Evolutionary conservation across 2,113 vertebrate genomes (phyloP).

Genomic region (Melanerpes formicivorus): DNA sequence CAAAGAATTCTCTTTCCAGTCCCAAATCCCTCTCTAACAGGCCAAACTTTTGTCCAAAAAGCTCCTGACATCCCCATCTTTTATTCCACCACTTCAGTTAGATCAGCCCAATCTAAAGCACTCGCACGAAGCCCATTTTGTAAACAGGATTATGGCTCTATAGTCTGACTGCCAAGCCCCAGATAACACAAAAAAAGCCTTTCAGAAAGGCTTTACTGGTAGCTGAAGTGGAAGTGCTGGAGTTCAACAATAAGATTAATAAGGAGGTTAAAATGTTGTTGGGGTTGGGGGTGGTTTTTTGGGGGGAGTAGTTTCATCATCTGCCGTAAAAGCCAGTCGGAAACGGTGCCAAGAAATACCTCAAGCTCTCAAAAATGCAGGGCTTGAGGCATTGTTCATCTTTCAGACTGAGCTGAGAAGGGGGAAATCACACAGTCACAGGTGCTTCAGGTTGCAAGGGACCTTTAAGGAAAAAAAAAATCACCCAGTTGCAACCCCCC

Average conservation of each 20-base stretch:
- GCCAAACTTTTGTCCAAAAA: conserved; percentile 20
- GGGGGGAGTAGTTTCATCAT: background rate
- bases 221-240: conserved; percentile 42
- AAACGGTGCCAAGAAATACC: conserved; percentile 27
- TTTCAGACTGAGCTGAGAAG: background rate
- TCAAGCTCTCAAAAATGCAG: conserved; percentile 25
- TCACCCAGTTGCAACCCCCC: too few species aligned
- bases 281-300: background rate
- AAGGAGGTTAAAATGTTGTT: conserved; percentile 60
- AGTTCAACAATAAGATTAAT: conserved; percentile 51
- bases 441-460: too few species aligned
- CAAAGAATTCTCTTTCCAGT: background rate
- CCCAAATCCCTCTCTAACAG: conserved; percentile 21
- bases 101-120: conserved; percentile 43
- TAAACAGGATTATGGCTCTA: conserved; percentile 64
- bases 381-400: background rate
- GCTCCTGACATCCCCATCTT: conserved; percentile 32
- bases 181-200: conserved; percentile 70
- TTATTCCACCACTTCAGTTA: conserved; percentile 12
- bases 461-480: too few species aligned
- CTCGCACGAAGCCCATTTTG: conserved; percentile 53
- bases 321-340: conserved; percentile 53
- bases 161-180: conserved; percentile 59
- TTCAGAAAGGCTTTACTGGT: conserved; percentile 67
- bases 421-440: too few species aligned